phyloP scores from a whole-genome alignment of 2,888 invertebrate genomes.

The Watsonalla binaria region DNA sequence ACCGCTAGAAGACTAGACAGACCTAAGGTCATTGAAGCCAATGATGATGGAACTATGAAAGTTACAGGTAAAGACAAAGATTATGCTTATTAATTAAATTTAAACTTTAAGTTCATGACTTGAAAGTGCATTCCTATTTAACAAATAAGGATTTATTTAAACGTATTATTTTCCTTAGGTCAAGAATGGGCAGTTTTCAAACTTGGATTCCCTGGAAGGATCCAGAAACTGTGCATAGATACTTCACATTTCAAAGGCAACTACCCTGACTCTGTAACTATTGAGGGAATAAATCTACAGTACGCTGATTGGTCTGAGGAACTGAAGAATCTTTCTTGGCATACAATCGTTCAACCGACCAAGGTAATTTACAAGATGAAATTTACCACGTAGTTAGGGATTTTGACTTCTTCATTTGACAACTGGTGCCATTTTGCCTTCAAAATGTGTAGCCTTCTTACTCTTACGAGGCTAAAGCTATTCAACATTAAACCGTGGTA shows the following conservation, averaged over 20 bases:
- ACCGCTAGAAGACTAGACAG: slow-evolving; percentile 80
- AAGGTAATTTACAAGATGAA: slow-evolving; percentile 58
- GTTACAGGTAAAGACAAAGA: slow-evolving; percentile 56
- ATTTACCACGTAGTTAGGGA: not conserved
- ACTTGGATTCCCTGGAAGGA: slow-evolving; percentile 72
- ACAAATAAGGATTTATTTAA: slow-evolving; percentile 1
- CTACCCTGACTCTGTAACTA: slow-evolving; percentile 79
- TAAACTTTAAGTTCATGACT: not conserved
- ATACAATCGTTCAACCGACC: slow-evolving; percentile 61
- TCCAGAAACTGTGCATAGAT: slow-evolving; percentile 76
- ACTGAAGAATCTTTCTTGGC: slow-evolving; percentile 47
- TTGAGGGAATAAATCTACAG: slow-evolving; percentile 70
- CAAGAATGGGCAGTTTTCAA: slow-evolving; percentile 81
- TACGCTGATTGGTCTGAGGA: slow-evolving; percentile 34
- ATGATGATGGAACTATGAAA: slow-evolving; percentile 76
- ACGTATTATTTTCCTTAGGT: slow-evolving; percentile 43
- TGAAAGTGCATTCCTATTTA: not conserved
- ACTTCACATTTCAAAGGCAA: slow-evolving; percentile 82
- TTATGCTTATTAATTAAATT: not conserved
- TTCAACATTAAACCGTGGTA: no score
- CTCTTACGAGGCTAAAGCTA: no score
- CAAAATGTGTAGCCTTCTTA: no score
- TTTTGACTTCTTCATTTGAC: no score
- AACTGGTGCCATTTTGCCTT: no score
- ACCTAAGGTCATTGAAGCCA: slow-evolving; percentile 75